Base-by-base conservation (phyloP, 2,113 vertebrate species). In the Phylloscopus trochilus region DNA sequence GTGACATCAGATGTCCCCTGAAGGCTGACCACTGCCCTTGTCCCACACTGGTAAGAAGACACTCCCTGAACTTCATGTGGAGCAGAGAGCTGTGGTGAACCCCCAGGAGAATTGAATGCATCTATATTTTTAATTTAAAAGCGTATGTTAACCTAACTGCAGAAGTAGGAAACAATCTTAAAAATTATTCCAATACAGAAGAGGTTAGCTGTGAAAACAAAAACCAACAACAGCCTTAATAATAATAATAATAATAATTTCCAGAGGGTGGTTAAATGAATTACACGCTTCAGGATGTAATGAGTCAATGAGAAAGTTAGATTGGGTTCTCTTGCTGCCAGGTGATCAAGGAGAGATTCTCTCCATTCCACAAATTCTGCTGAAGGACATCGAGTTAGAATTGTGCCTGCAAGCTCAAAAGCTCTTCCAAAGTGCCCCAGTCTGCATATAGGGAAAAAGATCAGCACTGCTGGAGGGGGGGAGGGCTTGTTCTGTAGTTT, bases 71-170 rank as follows among this genome's bases (percentile, higher is more conserved):
- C 49, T 89, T 31, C 62, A 21, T 7, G 19, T 10, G 47, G 22
- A 87, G 55, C 56, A 56, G 13, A 93, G 18, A 24, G 28, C 49
- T 58, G 27, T 81, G 63, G 8, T 52, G 63, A 63, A 59, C 28
- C 58, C 83, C 55, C 72, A 93, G 58, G 77, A 82, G 70, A 62
- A 88, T 8, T 19, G 64, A 84, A 83, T n/a, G 59, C 20, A 52
- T 94, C 80, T 64, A 7, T 53, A 92, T 87, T 88, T 88, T 70
- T 84, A 77, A 83, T 92, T 90, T 47, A 58, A 70, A 20, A 93
- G 15, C 3, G 4, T 79, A 68, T 49, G 55, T 30, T 93, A 93
- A 83, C 52, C 39, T 72, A 70, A 52, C 56, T 88, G 87, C 31
- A 86, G 37, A 92, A 88, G 16, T 62, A 85, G 51, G 23, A 84